Percentiles rank a stretch among this genome's conserved stretches.
Evolutionary conservation across 2,888 invertebrate genomes (phyloP).

Genomic region (Coecobrya sp.): DNA sequence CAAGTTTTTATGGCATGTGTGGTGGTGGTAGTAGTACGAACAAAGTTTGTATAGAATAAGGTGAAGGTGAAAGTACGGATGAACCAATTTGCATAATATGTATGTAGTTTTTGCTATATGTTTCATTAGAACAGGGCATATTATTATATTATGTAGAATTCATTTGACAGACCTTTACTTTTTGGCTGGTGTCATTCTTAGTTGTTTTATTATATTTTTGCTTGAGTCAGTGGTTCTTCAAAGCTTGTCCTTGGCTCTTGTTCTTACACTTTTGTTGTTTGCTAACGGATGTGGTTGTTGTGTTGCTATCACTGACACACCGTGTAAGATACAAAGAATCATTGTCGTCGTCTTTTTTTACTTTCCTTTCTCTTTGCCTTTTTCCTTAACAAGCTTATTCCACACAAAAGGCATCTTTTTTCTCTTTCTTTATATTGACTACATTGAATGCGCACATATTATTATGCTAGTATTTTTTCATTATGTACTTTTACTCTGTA

Average conservation of each 20-base stretch:
- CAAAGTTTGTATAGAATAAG: no score
- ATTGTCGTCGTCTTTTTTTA: slow-evolving; percentile 66
- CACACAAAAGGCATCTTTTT: slow-evolving; percentile 50
- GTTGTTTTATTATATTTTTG: slow-evolving; percentile 40
- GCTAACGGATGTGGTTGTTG: slow-evolving; percentile 78
- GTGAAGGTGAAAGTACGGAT: no score
- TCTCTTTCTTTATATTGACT: slow-evolving; percentile 32
- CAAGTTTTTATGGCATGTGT: no score
- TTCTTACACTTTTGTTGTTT: slow-evolving; percentile 71
- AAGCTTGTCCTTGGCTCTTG: slow-evolving; percentile 61
- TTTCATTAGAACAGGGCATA: no score
- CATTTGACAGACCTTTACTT: slow-evolving; percentile 71
- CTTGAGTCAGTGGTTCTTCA: slow-evolving; percentile 39
- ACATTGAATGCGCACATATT: slow-evolving; percentile 10
- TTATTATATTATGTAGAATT: slow-evolving; percentile 43
- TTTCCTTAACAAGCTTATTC: slow-evolving; percentile 53
- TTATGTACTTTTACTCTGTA: background rate
- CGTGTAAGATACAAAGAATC: slow-evolving; percentile 76
- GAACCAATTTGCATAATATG: no score
- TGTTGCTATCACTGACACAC: slow-evolving; percentile 80
- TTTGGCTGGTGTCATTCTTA: slow-evolving; percentile 62
- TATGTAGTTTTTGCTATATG: no score
- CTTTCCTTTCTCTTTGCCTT: slow-evolving; percentile 53
- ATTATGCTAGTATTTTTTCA: background rate
- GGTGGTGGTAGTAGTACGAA: no score